Evolutionary conservation across 2,113 vertebrate genomes (phyloP), one percentile per base, ranked within the genome.

Genomic region (Rhea pennata): DNA sequence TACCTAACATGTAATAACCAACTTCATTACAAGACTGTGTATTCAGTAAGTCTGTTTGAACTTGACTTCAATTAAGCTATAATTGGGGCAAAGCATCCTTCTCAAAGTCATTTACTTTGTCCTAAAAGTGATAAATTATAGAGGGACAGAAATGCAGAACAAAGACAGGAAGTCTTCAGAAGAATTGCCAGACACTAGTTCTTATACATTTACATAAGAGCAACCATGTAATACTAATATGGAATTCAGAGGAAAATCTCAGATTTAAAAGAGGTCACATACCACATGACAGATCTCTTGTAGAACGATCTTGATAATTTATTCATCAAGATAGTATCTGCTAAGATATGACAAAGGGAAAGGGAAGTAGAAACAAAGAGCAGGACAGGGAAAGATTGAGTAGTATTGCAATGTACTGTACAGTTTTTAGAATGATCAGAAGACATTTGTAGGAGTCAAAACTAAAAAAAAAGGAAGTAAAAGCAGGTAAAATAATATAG

Each of bases 251-350:
- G 95, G 94, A 86, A 92, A 94, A 97, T 88, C 91, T 91, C 61
- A 87, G 65, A 61, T 96, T 95, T 94, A 56, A 89, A 79, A 88
- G 96, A 96, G 96, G 96, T 98, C 95, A 97, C 80, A 78, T 15
- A 92, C 86, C 93, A 95, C 90, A 84, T 75, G 92, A 86, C 91
- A 92, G 84, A 89, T 96, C 97, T 87, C 95, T 97, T 97, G 82
- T 97, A 96, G 95, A 97, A 93, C 93, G 97, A 93, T 96, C 72
- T 72, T 95, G 95, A 93, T 96, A 96, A 97, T 96, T 97, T 97
- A 97, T 98, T 98, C 96, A 97, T 90, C 92, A 95, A 93, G 80
- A 96, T 95, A 69, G 39, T 93, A 96, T 83, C 95, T 96, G 62
- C 84, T 82, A 91, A 61, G 88, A 94, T 77, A 6, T 72, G 93